phyloP scores from a whole-genome alignment of 2,888 invertebrate genomes.

The Ophion ventricosus region DNA sequence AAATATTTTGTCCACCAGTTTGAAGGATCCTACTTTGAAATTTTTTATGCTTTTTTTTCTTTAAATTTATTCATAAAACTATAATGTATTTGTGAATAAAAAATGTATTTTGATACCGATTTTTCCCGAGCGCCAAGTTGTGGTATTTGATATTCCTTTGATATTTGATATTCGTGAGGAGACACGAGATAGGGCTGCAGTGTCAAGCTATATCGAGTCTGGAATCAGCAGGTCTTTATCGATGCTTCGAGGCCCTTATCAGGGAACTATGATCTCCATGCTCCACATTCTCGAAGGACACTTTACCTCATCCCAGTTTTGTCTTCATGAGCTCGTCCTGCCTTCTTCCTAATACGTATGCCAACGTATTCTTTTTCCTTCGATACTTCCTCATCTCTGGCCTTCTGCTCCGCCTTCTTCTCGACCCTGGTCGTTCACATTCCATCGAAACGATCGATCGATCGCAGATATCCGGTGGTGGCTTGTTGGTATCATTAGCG shows the following conservation, averaged over 20 bases:
- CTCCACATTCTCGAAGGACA: conserved; percentile 47
- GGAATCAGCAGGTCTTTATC: conserved; percentile 31
- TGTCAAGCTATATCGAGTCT: conserved; percentile 8
- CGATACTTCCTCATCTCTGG: conserved; percentile 22
- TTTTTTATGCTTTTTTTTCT: too few relatives aligned
- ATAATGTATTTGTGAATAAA: too few relatives aligned
- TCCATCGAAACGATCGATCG: conserved; percentile 74
- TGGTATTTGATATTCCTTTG: too few relatives aligned
- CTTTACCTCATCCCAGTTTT: conserved; percentile 2
- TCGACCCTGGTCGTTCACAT: conserved; percentile 69
- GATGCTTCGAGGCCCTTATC: conserved; percentile 37
- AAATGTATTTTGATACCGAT: too few relatives aligned
- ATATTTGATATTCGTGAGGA: conserved; percentile 9
- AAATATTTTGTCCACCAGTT: too few relatives aligned
- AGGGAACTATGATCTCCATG: conserved; percentile 7
- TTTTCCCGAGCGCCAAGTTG: too few relatives aligned
- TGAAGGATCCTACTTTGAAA: too few relatives aligned
- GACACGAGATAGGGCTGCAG: neutral
- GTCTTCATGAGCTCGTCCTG: conserved; percentile 45
- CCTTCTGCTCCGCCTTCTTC: conserved; percentile 4
- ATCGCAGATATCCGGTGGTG: conserved; percentile 78
- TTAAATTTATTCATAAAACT: too few relatives aligned
- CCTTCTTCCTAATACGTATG: conserved; percentile 69
- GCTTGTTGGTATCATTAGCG: conserved; percentile 81
- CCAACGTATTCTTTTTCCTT: conserved; percentile 30